Conservation (phyloP, 2,888 invertebrate species). For the Eudemis profundana region DNA sequence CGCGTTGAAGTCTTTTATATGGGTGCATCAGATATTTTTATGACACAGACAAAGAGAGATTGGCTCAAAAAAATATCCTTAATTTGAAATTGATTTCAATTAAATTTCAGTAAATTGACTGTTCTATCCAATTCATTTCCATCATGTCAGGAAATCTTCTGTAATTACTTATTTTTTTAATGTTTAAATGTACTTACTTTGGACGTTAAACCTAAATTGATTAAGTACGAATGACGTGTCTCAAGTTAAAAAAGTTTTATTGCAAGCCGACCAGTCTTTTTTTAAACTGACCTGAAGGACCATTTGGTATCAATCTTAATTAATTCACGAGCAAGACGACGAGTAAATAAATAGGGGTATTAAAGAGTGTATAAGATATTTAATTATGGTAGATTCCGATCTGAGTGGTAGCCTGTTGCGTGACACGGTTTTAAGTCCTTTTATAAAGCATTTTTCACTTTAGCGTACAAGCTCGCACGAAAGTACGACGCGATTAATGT, state of each 20-base stretch:
- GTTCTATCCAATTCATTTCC: too few species aligned
- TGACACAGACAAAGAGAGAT: too few species aligned
- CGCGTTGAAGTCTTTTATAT: constrained; percentile 79
- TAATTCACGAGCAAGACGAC: constrained; percentile 68
- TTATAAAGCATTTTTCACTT: constrained; percentile 60
- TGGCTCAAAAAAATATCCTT: too few species aligned
- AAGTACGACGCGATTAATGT: constrained; percentile 43
- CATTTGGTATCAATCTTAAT: constrained; percentile 80
- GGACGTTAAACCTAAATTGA: constrained; percentile 4
- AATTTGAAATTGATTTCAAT: too few species aligned
- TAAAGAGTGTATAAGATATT: constrained; percentile 79
- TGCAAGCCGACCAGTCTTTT: constrained; percentile 50
- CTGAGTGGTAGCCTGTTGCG: constrained; percentile 71
- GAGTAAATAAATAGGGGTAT: constrained; percentile 79
- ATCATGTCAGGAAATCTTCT: too few species aligned
- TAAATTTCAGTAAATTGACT: too few species aligned
- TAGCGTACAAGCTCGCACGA: constrained; percentile 54
- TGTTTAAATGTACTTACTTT: too few species aligned
- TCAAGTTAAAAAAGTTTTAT: constrained; percentile 6
- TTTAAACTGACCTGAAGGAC: constrained; percentile 61
- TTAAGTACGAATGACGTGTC: background rate
- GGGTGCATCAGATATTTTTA: constrained; percentile 45
- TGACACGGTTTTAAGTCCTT: constrained; percentile 70
- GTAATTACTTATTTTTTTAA: too few species aligned
- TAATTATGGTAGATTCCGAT: constrained; percentile 80